Percentiles rank a stretch among this genome's conserved stretches.
These are phyloP conservation scores for Orussus abietinus DNA, from an alignment of 1,140 invertebrate species.

Conservation along the genomic window DNA sequence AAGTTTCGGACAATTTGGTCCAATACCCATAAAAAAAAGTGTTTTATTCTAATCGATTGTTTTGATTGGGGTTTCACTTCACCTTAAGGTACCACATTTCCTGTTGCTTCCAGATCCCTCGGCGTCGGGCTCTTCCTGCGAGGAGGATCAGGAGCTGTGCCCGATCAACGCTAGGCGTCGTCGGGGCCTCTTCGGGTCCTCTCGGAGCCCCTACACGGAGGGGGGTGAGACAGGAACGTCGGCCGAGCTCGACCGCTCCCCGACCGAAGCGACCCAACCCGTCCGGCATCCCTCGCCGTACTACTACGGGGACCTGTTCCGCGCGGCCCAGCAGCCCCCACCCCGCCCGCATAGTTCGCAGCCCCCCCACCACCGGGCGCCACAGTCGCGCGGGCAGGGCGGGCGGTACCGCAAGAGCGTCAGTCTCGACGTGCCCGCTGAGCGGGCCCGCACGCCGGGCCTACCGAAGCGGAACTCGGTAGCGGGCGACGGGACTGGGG, in stretches of 20 bases:
- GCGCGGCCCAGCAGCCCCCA: constrained; percentile 44
- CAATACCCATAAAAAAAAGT: neutral
- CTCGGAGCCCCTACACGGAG: constrained; percentile 7
- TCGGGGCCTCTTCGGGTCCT: constrained; percentile 24
- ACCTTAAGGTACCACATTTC: too few relatives aligned
- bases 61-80: too few relatives aligned
- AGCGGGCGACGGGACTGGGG: constrained; percentile 57
- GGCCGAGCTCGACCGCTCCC: constrained; percentile 41
- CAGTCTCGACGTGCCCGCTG: constrained; percentile 65
- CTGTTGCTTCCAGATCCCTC: constrained; percentile 38
- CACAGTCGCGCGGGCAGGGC: too few relatives aligned
- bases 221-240: constrained; percentile 8
- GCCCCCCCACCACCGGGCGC: too few relatives aligned
- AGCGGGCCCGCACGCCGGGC: constrained; percentile 45
- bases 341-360: constrained; percentile 31
- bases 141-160: constrained; percentile 39
- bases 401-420: constrained; percentile 59
- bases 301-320: constrained; percentile 73
- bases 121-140: constrained; percentile 42
- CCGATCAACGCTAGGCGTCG: constrained; percentile 28
- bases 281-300: constrained; percentile 70
- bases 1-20: neutral
- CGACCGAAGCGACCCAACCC: constrained; percentile 48
- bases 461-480: constrained; percentile 62
- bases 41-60: too few relatives aligned